Evolutionary conservation across 2,888 invertebrate species (phyloP).

Genomic region (Glomeris marginata): DNA sequence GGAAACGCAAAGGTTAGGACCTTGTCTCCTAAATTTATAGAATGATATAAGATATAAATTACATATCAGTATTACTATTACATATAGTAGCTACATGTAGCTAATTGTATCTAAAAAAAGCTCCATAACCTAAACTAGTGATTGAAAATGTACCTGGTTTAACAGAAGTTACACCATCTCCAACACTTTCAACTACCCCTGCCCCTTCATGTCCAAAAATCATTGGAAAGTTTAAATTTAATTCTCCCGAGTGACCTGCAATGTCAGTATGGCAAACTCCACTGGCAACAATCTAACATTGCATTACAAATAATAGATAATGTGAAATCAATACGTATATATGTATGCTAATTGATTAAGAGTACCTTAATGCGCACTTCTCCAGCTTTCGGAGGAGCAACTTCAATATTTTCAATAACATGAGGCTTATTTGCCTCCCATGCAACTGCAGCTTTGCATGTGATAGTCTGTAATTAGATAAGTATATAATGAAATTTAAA

Average conservation of each 20-base stretch:
- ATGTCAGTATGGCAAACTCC: too few relatives aligned
- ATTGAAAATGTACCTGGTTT: constrained; percentile 47
- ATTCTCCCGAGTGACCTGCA: too few relatives aligned
- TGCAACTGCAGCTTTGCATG: constrained; percentile 48
- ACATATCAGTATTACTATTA: too few relatives aligned
- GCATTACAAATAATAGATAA: background rate
- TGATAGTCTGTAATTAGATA: too few relatives aligned
- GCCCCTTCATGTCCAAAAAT: constrained; percentile 92
- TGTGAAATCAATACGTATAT: background rate
- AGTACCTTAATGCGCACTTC: constrained; percentile 15
- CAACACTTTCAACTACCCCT: constrained; percentile 93
- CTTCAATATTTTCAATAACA: constrained; percentile 60
- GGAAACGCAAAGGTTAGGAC: constrained; percentile 24
- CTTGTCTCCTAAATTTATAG: too few relatives aligned
- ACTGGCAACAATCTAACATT: too few relatives aligned
- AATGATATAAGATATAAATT: constrained; percentile 11
- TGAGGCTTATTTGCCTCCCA: constrained; percentile 87
- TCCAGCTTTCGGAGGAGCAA: constrained; percentile 10
- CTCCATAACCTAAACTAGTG: too few relatives aligned
- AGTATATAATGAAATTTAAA: too few relatives aligned
- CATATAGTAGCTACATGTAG: too few relatives aligned
- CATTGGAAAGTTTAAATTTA: background rate
- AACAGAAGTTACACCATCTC: constrained; percentile 74
- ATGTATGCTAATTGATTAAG: background rate
- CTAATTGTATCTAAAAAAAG: too few relatives aligned